Evolutionary conservation across 2,888 invertebrate genomes (phyloP).

Genomic region (Minunthozetes semirufus): DNA sequence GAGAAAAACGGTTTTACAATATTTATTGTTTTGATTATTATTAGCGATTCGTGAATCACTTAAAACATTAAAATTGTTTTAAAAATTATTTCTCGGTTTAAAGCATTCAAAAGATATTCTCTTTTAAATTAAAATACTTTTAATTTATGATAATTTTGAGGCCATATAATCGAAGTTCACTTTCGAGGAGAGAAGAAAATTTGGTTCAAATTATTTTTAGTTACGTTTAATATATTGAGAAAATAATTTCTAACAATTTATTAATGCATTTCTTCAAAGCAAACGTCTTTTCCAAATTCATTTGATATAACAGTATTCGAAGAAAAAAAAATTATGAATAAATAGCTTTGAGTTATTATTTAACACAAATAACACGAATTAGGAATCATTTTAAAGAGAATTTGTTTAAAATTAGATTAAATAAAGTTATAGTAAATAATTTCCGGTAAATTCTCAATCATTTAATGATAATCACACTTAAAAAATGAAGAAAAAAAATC

Average conservation of each 20-base stretch:
- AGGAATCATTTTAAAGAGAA: neutral
- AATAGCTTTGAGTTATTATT: conserved; percentile 14
- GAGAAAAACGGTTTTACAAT: neutral
- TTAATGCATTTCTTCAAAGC: neutral
- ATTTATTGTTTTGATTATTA: conserved; percentile 4
- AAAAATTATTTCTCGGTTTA: neutral
- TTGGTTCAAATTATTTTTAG: conserved; percentile 7
- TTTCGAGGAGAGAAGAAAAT: neutral
- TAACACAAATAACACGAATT: conserved; percentile 1
- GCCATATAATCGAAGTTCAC: conserved; percentile 1
- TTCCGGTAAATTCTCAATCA: conserved; percentile 14
- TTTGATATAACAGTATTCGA: neutral
- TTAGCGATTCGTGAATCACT: neutral
- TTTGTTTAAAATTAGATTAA: neutral
- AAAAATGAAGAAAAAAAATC: no score
- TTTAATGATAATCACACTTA: neutral
- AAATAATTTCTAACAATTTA: conserved; percentile 1
- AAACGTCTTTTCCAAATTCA: neutral
- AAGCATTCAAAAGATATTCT: neutral
- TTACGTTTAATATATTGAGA: conserved; percentile 1
- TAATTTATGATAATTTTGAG: neutral
- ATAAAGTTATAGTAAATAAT: neutral
- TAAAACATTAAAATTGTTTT: neutral
- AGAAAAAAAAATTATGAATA: neutral
- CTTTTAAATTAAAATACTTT: neutral